A percentile compares a stretch with the other conserved stretches of the same genome.
phyloP scores from a whole-genome alignment of 2,797 vertebrate species.

The Myoxocephalus aenaeus region DNA sequence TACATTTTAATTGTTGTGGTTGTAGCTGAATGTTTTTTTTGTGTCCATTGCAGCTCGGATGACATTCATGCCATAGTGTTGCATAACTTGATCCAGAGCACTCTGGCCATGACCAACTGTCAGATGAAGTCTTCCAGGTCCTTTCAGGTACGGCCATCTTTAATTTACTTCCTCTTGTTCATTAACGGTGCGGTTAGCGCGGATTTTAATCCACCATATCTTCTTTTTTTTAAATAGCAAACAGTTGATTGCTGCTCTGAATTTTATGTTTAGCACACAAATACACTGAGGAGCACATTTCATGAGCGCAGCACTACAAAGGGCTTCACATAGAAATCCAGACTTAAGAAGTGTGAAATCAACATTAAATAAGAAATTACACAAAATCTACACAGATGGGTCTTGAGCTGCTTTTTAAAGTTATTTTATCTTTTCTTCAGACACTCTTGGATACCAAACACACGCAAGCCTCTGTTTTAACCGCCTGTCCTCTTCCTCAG shows the following conservation, averaged over 20 bases:
- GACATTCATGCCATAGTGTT: conserved; percentile 93
- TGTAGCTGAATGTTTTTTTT: background rate
- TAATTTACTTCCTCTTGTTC: background rate
- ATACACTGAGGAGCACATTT: background rate
- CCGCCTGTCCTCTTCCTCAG: conserved; percentile 66
- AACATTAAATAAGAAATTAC: background rate
- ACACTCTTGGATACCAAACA: background rate
- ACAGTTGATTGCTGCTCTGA: background rate
- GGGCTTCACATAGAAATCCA: background rate
- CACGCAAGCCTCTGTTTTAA: background rate
- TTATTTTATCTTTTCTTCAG: background rate
- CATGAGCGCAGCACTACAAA: background rate
- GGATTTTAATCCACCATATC: no score
- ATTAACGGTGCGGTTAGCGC: background rate
- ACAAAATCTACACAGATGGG: background rate
- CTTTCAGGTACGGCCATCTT: conserved; percentile 87
- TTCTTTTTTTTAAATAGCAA: background rate
- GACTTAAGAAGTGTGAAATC: background rate
- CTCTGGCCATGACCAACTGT: conserved; percentile 91
- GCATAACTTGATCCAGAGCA: conserved; percentile 96
- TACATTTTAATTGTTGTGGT: background rate
- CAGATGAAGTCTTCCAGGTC: conserved; percentile 94
- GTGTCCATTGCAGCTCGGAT: conserved; percentile 77
- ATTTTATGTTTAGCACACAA: background rate
- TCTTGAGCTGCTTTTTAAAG: background rate